phyloP scores from a whole-genome alignment of 2,113 vertebrate species.

The Glareola pratincola region DNA sequence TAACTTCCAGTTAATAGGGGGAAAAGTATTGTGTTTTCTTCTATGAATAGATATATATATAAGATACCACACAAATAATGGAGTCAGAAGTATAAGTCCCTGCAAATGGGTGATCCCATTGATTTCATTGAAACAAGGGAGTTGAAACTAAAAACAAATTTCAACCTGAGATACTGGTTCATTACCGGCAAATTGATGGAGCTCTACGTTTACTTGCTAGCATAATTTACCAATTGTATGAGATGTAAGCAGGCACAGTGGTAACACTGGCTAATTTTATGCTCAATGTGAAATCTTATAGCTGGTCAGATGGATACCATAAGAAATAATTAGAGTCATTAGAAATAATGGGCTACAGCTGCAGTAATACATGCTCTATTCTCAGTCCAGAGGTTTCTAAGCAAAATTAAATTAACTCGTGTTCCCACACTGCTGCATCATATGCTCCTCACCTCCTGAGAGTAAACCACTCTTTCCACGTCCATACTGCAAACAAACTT shows the following conservation, averaged over 20 bases:
- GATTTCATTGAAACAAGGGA: conserved; percentile 7
- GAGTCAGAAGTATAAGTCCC: background rate
- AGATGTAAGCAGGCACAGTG: conserved; percentile 17
- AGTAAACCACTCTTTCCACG: background rate
- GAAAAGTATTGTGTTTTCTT: background rate
- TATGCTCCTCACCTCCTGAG: conserved; percentile 2
- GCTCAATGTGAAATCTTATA: conserved; percentile 48
- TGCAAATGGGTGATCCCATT: background rate
- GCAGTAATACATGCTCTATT: conserved; percentile 32
- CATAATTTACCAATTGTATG: conserved; percentile 46
- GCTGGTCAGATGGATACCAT: conserved; percentile 58
- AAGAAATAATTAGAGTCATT: conserved; percentile 68
- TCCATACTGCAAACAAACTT: background rate
- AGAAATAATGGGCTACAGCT: conserved; percentile 61
- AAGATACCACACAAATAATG: conserved; percentile 1
- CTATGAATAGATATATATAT: background rate
- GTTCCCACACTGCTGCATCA: conserved; percentile 20
- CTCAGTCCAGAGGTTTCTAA: conserved; percentile 47
- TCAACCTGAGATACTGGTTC: background rate
- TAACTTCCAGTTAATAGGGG: background rate
- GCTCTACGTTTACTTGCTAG: conserved; percentile 24
- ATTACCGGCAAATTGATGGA: conserved; percentile 48
- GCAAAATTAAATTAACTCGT: conserved; percentile 56
- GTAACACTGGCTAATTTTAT: conserved; percentile 58
- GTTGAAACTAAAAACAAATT: conserved; percentile 25